Base-by-base conservation (phyloP, 2,113 vertebrate genomes). In the Amphiprion percula region DNA sequence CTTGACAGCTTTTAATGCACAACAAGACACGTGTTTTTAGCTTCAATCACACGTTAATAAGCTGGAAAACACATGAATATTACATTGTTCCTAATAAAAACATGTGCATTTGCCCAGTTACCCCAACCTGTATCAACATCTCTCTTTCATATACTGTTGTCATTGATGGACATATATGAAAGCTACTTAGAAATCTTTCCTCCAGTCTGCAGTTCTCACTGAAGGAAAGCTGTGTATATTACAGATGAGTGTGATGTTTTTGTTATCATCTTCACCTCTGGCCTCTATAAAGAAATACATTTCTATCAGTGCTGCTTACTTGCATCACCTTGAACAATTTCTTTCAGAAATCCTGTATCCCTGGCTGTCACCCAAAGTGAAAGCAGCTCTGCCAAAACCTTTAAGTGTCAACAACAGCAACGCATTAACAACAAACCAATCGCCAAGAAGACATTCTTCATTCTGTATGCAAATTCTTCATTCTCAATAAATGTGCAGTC, bases 351-450 rank as follows among this genome's bases (percentile, higher is more conserved):
- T 55, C 56, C 15, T 59, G 16, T 52, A 9, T 59, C 11, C 44
- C 33, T 24, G 47, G 19, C n/a, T 10, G 24, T 11, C 37, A 26
- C 33, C 37, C 8, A 60, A 16, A 24, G 46, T 17, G 2, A 61
- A 61, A 74, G 30, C n/a, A 41, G 28, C 19, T 26, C 46, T 77
- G 50, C 47, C 33, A 49, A 5, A 41, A 72, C 5, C 37, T 60
- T 70, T n/a, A 23, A 5, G 5, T 65, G 19, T 47, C 58, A 60
- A 64, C 64, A 70, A 74, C 66, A 74, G 24, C 23, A 61, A 66
- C 28, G 33, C 33, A 37, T 37, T 70, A 67, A 54, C 10, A 64
- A 24, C 52, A 55, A 68, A 21, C 0, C 1, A 65, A 33, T 37
- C 37, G 37, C 53, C 33, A 70, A 46, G 4, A 66, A 28, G 24